Conservation (phyloP, 2,113 vertebrate species). For the Acinonyx jubatus region DNA sequence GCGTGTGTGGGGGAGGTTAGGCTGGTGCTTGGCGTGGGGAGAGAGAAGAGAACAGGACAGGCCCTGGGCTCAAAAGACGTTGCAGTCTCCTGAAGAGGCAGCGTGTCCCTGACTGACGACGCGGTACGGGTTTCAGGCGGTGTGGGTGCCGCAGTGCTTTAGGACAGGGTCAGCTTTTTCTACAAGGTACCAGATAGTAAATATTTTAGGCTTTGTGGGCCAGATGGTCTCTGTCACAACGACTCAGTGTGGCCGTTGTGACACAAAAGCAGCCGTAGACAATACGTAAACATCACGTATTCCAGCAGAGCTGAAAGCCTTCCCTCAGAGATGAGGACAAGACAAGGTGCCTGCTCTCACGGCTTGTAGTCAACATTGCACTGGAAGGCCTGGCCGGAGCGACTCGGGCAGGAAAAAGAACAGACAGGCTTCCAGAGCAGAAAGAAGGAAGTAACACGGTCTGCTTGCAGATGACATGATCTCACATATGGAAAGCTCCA, state of each 20-base stretch:
- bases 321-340: not conserved
- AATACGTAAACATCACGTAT: not conserved
- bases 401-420: not conserved
- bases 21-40: not conserved
- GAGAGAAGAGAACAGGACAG: not conserved
- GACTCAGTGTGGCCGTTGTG: not conserved
- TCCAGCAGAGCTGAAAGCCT: not conserved
- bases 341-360: no score
- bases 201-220: not conserved
- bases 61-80: not conserved
- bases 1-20: not conserved
- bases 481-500: not conserved
- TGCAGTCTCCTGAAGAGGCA: not conserved
- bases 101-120: accelerated
- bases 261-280: not conserved
- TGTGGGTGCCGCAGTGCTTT: accelerated
- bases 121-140: not conserved
- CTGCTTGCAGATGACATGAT: not conserved
- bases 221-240: not conserved
- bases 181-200: not conserved
- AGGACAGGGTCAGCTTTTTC: not conserved
- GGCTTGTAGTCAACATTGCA: accelerated
- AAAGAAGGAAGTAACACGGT: not conserved
- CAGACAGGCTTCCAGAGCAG: not conserved
- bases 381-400: not conserved